Percentiles rank a stretch among this genome's conserved stretches.
These are phyloP conservation scores for Thaleichthys pacificus DNA, from an alignment of 2,797 vertebrate genomes.

Conservation along the genomic window DNA sequence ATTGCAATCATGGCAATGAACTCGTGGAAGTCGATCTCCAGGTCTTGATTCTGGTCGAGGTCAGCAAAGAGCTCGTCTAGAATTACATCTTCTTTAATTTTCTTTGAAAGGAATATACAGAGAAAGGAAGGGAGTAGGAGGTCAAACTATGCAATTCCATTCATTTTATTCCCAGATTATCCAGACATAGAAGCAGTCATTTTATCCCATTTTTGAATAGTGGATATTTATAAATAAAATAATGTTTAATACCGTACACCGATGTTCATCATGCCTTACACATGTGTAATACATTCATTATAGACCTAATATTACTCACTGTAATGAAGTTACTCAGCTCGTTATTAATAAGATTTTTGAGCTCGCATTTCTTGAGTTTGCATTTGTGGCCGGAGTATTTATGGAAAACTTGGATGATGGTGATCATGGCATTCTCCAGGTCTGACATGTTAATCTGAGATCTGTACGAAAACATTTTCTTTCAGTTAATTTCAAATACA, in stretches of 20 bases:
- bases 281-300: too few relatives aligned
- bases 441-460: constrained; percentile 55
- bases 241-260: too few relatives aligned
- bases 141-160: neutral
- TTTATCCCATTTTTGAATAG: too few relatives aligned
- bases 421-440: constrained; percentile 68
- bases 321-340: constrained; percentile 75
- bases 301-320: constrained; percentile 44
- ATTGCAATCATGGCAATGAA: constrained; percentile 75
- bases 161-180: too few relatives aligned
- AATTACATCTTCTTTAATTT: constrained; percentile 69
- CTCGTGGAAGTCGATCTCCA: constrained; percentile 78
- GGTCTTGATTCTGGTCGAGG: constrained; percentile 75
- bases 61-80: constrained; percentile 72
- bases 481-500: too few relatives aligned
- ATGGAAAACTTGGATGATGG: constrained; percentile 72
- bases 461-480: constrained; percentile 28
- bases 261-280: too few relatives aligned
- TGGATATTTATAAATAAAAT: too few relatives aligned
- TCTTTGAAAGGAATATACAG: constrained; percentile 51
- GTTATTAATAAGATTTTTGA: constrained; percentile 74
- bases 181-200: too few relatives aligned
- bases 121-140: neutral
- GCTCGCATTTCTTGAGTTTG: constrained; percentile 73
- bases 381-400: constrained; percentile 71